Conservation (phyloP, 2,888 invertebrate genomes). For the Gymnocheta viridis region DNA sequence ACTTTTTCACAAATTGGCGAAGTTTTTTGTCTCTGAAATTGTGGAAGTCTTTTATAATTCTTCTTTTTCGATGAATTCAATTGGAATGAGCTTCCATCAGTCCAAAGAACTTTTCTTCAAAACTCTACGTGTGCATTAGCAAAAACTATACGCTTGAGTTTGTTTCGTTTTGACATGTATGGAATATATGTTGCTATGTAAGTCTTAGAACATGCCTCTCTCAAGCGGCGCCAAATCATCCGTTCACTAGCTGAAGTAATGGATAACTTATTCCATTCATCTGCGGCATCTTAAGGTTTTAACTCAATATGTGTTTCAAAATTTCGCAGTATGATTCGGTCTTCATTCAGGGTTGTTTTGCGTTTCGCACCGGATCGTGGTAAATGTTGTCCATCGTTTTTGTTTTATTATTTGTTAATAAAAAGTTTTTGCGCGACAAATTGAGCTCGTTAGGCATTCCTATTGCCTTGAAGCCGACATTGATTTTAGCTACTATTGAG, state of each 20-base stretch:
- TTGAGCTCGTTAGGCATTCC: too few relatives aligned
- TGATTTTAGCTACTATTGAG: too few relatives aligned
- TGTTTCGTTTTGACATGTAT: constrained; percentile 19
- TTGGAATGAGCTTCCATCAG: background rate
- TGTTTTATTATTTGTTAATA: constrained; percentile 8
- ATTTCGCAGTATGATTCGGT: too few relatives aligned
- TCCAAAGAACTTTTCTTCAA: constrained; percentile 16
- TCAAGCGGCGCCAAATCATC: too few relatives aligned
- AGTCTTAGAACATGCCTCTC: constrained; percentile 16
- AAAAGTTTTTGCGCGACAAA: constrained; percentile 32
- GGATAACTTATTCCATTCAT: too few relatives aligned
- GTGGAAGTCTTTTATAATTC: too few relatives aligned
- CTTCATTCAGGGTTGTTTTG: background rate
- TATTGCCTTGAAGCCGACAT: too few relatives aligned
- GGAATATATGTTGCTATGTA: constrained; percentile 1
- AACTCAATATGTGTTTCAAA: too few relatives aligned
- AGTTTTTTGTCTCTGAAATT: constrained; percentile 8
- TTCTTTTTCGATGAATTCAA: constrained; percentile 31
- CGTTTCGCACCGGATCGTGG: background rate
- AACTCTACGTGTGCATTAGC: constrained; percentile 14
- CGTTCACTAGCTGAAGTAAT: too few relatives aligned
- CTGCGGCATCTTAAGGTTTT: too few relatives aligned
- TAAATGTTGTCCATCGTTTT: constrained; percentile 3
- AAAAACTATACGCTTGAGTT: constrained; percentile 14
- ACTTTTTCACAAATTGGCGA: background rate